Conservation (phyloP, 2,113 vertebrate genomes). For the Pomatorhinus ruficollis region DNA sequence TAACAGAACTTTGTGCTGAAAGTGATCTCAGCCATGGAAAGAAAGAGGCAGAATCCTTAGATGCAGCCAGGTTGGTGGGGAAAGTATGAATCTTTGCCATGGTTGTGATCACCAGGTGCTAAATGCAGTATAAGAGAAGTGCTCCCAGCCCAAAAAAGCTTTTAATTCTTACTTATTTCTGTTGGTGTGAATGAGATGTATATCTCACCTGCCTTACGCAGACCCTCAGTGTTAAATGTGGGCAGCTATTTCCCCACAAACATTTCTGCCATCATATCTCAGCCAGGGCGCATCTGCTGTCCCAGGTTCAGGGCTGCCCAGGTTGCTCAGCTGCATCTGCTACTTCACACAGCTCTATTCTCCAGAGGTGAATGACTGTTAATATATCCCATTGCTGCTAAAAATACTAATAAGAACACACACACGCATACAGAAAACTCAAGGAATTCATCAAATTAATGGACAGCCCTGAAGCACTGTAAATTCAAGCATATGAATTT, state of each 20-base stretch:
- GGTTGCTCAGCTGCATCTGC: not conserved
- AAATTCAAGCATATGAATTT: constrained; percentile 47
- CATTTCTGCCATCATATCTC: not conserved
- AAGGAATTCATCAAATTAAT: constrained; percentile 46
- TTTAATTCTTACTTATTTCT: not conserved
- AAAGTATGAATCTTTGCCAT: not conserved
- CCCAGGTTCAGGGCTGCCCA: not conserved
- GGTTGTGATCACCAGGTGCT: not conserved
- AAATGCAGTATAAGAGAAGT: not conserved
- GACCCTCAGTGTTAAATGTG: not conserved
- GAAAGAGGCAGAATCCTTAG: not conserved
- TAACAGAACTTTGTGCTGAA: not conserved
- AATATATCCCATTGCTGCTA: not conserved
- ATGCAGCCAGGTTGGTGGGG: not conserved
- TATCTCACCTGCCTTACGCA: not conserved
- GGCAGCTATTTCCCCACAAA: not conserved
- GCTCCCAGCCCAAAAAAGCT: not conserved
- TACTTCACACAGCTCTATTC: not conserved
- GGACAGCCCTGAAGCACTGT: constrained; percentile 10
- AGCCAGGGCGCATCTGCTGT: not conserved
- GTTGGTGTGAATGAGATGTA: not conserved
- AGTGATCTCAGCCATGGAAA: not conserved
- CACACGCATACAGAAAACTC: not conserved
- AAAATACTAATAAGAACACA: not conserved
- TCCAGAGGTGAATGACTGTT: not conserved